Base-by-base conservation (phyloP, 23 tunicate species). In the Styela plicata region DNA sequence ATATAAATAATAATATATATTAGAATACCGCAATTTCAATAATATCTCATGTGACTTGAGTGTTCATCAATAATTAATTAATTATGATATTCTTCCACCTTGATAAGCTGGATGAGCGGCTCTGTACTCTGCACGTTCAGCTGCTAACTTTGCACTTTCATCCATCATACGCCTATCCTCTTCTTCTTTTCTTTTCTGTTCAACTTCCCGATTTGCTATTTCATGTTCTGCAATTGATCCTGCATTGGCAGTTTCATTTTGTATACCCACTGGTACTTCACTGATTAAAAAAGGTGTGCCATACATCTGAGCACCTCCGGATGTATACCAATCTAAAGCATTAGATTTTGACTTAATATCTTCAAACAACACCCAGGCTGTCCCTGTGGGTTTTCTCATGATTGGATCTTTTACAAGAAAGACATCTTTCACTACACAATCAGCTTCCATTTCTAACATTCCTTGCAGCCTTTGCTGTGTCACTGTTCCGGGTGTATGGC, bases 91-190 rank as follows among this genome's bases (percentile, higher is more conserved):
- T 44, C 97, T 53, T 0, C 97, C 97, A 69, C 74, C 80, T 79
- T 91, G 97, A 65, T 91, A 91, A 34, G 97, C 97, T 17, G 97
- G 97, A 83, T 91, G 97, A 2, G 89, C 90, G 64, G 86, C 97
- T 3, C 97, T 61, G 69, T 91, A 91, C 19, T 82, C 85, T 24
- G 97, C 97, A 53, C 97, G 69, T 71, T 91, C 97, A 0, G 89
- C 90, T 34, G 97, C 97, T 18, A 91, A 69, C 28, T 83, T 63
- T 35, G 78, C 85, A 69, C 90, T 91, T 20, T 75, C 90, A 31
- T 91, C 97, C 81, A 91, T 69, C 87, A 91, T 70, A 26, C 61
- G 34, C 28, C 81, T 83, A 64, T 86, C 97, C 1, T 24, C 69
- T 0, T 74, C 81, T 24, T 73, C 75, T 29, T 70, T 68, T 31